Conservation (phyloP, 2,888 invertebrate genomes). For the Rhagophthalmus giganteus region DNA sequence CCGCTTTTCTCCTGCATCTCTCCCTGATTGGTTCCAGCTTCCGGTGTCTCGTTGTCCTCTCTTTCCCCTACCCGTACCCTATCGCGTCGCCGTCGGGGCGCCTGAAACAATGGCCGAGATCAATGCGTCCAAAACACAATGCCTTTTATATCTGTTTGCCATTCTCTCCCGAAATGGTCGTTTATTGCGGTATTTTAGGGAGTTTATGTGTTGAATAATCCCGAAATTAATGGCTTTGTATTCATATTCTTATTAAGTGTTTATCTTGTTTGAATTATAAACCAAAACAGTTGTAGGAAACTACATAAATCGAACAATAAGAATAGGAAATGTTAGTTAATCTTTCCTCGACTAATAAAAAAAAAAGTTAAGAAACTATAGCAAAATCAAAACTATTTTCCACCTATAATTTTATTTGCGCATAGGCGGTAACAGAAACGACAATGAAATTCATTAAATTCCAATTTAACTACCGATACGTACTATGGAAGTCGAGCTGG, state of each 20-base stretch:
- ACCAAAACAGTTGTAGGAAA: constrained; percentile 1
- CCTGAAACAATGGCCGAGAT: constrained; percentile 34
- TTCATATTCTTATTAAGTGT: constrained; percentile 15
- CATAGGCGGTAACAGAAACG: constrained; percentile 8
- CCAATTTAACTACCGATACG: constrained; percentile 23
- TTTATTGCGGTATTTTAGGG: constrained; percentile 28
- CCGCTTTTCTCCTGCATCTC: constrained; percentile 36
- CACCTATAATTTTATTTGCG: constrained; percentile 10
- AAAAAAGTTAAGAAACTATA: too few species aligned
- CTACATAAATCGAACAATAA: too few species aligned
- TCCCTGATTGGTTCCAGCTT: constrained; percentile 47
- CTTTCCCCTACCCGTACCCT: constrained; percentile 23
- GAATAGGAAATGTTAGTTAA: too few species aligned
- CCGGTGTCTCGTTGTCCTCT: constrained; percentile 41
- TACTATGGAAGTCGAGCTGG: constrained; percentile 7
- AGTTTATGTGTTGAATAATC: constrained; percentile 30
- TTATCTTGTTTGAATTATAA: constrained; percentile 9
- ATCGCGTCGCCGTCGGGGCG: constrained; percentile 33
- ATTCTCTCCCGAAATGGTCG: constrained; percentile 29
- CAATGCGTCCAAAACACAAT: constrained; percentile 32
- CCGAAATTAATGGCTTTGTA: constrained; percentile 19
- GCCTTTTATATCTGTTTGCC: constrained; percentile 31
- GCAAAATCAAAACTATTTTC: constrained; percentile 14
- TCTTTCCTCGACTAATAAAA: too few species aligned
- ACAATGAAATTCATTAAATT: constrained; percentile 28